phyloP scores from a whole-genome alignment of 2,113 vertebrate species.

The Cacatua alba region DNA sequence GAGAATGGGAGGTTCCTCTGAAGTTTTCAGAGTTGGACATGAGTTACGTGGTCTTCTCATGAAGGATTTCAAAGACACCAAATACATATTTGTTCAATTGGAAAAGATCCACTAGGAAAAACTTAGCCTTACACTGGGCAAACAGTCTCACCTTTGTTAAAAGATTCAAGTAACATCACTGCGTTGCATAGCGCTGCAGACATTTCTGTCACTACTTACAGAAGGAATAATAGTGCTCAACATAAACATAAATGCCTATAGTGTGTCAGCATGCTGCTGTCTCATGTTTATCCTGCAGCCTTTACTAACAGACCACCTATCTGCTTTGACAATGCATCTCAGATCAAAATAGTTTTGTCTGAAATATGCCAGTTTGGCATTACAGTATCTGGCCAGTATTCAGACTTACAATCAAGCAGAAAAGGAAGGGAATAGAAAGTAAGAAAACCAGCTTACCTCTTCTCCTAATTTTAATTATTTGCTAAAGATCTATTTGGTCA shows the following conservation, averaged over 20 bases:
- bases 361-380: neutral
- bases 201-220: neutral
- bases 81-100: neutral
- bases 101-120: neutral
- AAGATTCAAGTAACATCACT: neutral
- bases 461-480: neutral
- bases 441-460: neutral
- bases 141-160: neutral
- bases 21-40: neutral
- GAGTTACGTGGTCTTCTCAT: neutral
- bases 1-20: neutral
- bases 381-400: neutral
- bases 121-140: neutral
- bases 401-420: neutral
- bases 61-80: neutral
- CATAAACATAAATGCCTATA: neutral
- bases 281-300: neutral
- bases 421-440: neutral
- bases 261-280: neutral
- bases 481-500: neutral
- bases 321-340: neutral
- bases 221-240: neutral
- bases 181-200: neutral
- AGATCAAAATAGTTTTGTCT: neutral
- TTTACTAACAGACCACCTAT: neutral